Evolutionary conservation across 2,888 invertebrate species (phyloP), one percentile per base, ranked within the genome.

Genomic region (Dryocosmus kuriphilus): DNA sequence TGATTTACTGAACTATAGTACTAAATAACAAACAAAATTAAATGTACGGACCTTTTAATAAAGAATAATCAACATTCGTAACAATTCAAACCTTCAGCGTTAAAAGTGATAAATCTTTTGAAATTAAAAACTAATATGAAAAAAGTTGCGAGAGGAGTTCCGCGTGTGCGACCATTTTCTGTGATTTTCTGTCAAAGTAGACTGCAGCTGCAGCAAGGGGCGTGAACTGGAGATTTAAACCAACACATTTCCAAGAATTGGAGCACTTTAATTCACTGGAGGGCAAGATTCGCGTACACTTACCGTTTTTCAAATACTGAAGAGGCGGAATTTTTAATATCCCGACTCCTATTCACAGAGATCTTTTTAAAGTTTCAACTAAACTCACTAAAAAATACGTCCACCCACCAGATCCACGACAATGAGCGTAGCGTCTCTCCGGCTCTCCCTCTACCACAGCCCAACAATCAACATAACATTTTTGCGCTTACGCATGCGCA

Each of bases 131-230:
- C 19, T 22, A 35, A 11, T 9, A n/a, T 38, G 57, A 16, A 35
- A 35, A 57, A 74, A 61, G n/a, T 6, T 41, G 7, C 16, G 65
- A 46, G 32, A 79, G 65, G 78, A 77, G 79, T 76, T 61, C 77
- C 80, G 85, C 84, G 85, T 83, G 83, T 80, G 84, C 78, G 82
- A 67, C 81, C 46, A 46, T 46, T 46, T 46, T 46, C 35, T 35
- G 35, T 35, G 35, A 35, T 35, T n/a, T n/a, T 35, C 46, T 46
- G 46, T 46, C 46, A 46, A 46, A 46, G 46, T 46, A 46, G 19
- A 46, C 38, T 38, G 46, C n/a, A 46, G 82, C 80, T 85, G 27
- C 30, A 80, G 80, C 86, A 87, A 87, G 85, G 85, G 80, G 82
- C 78, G 71, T 76, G 82, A 46, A 46, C 2, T 7, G 35, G 11